A percentile compares a stretch with the other conserved stretches of the same genome.
These are phyloP conservation scores for Hofmannophila pseudospretella DNA, from an alignment of 2,888 invertebrate genomes.

Conservation along the genomic window DNA sequence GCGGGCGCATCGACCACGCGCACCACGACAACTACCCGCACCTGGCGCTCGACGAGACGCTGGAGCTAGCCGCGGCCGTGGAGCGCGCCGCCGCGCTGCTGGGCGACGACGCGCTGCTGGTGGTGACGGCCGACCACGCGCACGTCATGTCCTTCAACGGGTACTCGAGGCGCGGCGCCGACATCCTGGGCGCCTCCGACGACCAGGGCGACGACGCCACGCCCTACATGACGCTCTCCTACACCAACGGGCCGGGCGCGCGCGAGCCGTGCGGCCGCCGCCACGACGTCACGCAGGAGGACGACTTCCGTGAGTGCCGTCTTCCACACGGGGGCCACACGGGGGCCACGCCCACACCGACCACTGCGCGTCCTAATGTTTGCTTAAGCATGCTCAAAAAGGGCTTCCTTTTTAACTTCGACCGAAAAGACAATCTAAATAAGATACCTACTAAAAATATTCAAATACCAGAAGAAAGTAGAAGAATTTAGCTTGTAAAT, in stretches of 20 bases:
- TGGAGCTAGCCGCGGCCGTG: constrained; percentile 80
- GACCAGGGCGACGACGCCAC: constrained; percentile 62
- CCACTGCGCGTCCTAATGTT: too few species aligned
- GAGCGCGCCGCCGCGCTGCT: constrained; percentile 59
- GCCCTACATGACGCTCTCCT: constrained; percentile 79
- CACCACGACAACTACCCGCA: constrained; percentile 78
- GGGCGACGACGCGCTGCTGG: constrained; percentile 80
- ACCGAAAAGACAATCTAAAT: too few species aligned
- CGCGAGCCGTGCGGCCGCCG: constrained; percentile 43
- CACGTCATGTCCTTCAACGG: constrained; percentile 84
- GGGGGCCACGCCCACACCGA: too few species aligned
- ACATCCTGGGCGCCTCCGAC: constrained; percentile 78
- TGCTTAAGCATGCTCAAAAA: too few species aligned
- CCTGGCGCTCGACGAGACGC: constrained; percentile 82
- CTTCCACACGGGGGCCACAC: too few species aligned
- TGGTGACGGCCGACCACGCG: constrained; percentile 88
- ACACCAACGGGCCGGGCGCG: constrained; percentile 81
- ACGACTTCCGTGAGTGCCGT: constrained; percentile 41
- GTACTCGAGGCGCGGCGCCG: constrained; percentile 82
- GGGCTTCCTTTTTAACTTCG: too few species aligned
- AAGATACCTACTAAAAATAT: too few species aligned
- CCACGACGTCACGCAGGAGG: constrained; percentile 56
- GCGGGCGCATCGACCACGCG: constrained; percentile 80
- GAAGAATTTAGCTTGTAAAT: too few species aligned
- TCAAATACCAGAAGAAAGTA: too few species aligned